These are phyloP conservation scores for Nemurella pictetii DNA, from an alignment of 2,888 invertebrate genomes.

Conservation along the genomic window DNA sequence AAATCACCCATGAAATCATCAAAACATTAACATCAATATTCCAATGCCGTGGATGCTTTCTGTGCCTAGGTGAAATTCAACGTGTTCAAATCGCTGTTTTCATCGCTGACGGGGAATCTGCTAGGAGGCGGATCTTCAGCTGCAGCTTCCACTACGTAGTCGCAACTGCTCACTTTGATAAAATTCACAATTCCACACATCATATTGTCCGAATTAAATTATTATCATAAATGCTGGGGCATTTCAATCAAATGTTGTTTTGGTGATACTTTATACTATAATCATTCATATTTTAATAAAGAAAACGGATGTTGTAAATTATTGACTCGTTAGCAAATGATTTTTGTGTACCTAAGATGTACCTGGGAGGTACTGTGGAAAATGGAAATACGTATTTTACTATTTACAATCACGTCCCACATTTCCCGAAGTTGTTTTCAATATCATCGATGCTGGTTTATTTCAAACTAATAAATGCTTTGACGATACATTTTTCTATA, in stretches of 20 bases:
- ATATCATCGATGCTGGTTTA: too few species aligned
- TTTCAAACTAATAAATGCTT: too few species aligned
- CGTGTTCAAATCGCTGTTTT: conserved; percentile 50
- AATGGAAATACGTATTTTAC: too few species aligned
- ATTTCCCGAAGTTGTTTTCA: too few species aligned
- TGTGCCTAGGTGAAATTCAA: conserved; percentile 48
- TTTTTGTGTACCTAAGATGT: too few species aligned
- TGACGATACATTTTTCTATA: too few species aligned
- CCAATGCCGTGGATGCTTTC: background rate
- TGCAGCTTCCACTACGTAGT: background rate
- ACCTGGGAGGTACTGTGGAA: too few species aligned
- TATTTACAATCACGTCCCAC: too few species aligned
- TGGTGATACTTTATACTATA: background rate
- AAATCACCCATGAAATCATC: background rate
- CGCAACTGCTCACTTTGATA: background rate
- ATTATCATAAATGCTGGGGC: background rate
- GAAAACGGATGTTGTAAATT: background rate
- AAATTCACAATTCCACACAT: background rate
- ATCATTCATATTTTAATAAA: background rate
- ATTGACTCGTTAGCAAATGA: background rate
- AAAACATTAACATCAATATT: background rate
- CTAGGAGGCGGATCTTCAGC: conserved; percentile 1
- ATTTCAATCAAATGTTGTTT: background rate
- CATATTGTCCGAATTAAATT: background rate
- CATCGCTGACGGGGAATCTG: conserved; percentile 49